These are phyloP conservation scores for Biston stratarius DNA, from an alignment of 2,888 invertebrate genomes.

Conservation along the genomic window DNA sequence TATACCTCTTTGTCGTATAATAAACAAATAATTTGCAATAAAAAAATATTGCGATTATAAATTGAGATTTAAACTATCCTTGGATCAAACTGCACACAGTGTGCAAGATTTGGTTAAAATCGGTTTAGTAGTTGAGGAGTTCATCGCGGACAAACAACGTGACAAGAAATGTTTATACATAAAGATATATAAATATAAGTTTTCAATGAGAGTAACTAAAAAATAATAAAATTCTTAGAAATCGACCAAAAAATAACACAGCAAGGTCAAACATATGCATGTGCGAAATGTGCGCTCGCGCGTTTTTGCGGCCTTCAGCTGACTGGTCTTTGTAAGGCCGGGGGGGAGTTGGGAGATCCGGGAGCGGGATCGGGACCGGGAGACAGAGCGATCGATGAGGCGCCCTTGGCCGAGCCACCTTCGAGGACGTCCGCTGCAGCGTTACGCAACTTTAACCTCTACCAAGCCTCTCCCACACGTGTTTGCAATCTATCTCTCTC, in stretches of 20 bases:
- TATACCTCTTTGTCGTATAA: too few species aligned
- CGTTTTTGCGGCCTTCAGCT: conserved; percentile 33
- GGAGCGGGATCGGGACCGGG: conserved; percentile 38
- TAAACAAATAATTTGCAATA: too few species aligned
- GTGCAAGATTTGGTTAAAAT: too few species aligned
- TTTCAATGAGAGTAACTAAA: background rate
- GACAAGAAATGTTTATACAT: too few species aligned
- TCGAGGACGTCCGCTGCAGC: conserved; percentile 71
- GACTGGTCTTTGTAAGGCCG: conserved; percentile 39
- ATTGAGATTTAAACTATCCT: too few species aligned
- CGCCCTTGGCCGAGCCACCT: conserved; percentile 81
- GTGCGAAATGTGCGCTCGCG: conserved; percentile 56
- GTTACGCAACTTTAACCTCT: conserved; percentile 65
- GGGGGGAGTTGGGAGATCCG: conserved; percentile 43
- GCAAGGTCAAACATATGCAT: background rate
- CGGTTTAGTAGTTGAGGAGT: too few species aligned
- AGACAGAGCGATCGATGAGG: conserved; percentile 67
- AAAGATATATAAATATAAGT: background rate
- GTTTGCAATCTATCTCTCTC: conserved; percentile 35
- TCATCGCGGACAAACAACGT: too few species aligned
- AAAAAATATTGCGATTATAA: too few species aligned
- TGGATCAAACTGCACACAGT: too few species aligned
- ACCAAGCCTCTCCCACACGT: conserved; percentile 32
- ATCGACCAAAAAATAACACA: background rate
- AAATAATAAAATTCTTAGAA: background rate